Conservation (phyloP, 2,113 vertebrate genomes). For the Heterocephalus glaber region DNA sequence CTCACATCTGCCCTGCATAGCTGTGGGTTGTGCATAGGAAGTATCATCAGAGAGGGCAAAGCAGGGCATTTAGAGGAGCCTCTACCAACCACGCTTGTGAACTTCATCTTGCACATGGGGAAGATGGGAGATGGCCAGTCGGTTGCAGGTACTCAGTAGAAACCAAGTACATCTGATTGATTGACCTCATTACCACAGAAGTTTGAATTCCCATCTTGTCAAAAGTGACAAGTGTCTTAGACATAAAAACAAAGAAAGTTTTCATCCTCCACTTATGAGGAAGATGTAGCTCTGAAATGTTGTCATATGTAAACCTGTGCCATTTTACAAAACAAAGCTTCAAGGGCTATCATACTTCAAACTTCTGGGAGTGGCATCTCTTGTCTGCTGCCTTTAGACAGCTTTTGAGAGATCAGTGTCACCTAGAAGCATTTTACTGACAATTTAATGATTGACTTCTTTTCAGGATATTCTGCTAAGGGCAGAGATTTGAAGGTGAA, state of each 20-base stretch:
- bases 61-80: background rate
- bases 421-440: slow-evolving; percentile 62
- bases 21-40: background rate
- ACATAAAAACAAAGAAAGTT: slow-evolving; percentile 5
- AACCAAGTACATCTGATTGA: background rate
- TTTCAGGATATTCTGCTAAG: background rate
- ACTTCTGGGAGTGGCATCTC: background rate
- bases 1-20: background rate
- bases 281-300: slow-evolving; percentile 44
- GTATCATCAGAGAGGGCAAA: background rate
- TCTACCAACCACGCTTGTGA: background rate
- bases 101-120: background rate
- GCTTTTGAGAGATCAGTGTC: slow-evolving; percentile 60
- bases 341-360: slow-evolving; percentile 39
- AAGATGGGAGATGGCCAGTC: background rate
- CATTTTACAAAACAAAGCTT: slow-evolving; percentile 46
- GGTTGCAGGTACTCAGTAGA: background rate
- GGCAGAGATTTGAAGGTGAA: slow-evolving; percentile 50
- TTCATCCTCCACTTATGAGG: background rate
- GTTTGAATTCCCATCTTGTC: background rate
- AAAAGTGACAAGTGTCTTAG: background rate
- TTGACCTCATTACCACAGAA: background rate
- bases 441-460: slow-evolving; percentile 62
- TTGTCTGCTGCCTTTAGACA: slow-evolving; percentile 20
- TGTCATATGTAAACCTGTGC: slow-evolving; percentile 50